Conservation (phyloP, 2,113 vertebrate genomes). For the Romanogobio albipinnatus region DNA sequence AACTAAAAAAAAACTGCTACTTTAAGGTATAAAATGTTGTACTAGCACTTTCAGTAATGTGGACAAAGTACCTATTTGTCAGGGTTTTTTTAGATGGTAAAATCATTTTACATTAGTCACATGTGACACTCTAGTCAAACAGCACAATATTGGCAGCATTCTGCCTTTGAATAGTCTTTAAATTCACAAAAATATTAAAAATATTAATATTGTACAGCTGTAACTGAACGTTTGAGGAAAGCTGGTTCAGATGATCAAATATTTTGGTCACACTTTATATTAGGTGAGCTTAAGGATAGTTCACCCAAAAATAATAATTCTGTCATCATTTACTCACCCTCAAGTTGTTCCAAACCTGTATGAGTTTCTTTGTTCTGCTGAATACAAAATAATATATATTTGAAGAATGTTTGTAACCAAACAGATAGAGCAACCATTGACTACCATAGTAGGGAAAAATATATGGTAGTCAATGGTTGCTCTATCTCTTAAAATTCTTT, state of each 20-base stretch:
- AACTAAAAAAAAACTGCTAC: background rate
- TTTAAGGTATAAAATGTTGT: background rate
- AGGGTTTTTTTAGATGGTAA: background rate
- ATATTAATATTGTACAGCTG: accelerated
- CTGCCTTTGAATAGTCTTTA: background rate
- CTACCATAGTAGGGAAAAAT: too few species aligned
- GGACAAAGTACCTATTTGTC: background rate
- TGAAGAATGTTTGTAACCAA: too few species aligned
- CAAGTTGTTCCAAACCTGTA: too few species aligned
- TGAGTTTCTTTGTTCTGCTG: too few species aligned
- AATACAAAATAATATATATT: too few species aligned
- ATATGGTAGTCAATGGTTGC: too few species aligned
- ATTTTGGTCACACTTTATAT: too few species aligned
- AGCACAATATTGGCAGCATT: background rate
- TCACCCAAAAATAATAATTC: too few species aligned
- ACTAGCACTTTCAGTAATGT: background rate
- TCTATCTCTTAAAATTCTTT: too few species aligned
- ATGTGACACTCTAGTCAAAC: background rate
- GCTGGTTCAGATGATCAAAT: background rate
- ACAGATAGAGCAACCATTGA: too few species aligned
- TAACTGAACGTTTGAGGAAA: background rate
- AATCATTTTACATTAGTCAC: constrained; percentile 7
- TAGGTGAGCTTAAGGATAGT: too few species aligned
- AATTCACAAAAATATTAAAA: background rate
- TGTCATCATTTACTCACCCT: too few species aligned